These are phyloP conservation scores for Andrena praecox DNA, from an alignment of 2,888 invertebrate genomes.

Conservation along the genomic window DNA sequence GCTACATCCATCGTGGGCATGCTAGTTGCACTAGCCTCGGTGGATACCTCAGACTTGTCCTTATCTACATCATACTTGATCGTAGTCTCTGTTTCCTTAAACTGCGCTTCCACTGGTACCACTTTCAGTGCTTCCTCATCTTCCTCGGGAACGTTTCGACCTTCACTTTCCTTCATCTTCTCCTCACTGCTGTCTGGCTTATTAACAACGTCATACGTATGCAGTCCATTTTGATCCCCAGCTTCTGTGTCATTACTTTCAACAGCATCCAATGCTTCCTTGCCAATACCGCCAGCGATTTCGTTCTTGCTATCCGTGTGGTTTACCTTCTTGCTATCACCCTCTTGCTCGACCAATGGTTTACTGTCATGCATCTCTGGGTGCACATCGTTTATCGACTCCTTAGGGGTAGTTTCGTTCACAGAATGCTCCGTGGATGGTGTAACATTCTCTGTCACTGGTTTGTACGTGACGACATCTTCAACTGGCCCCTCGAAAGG, in stretches of 20 bases:
- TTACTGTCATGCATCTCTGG: neutral
- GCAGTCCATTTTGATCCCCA: constrained; percentile 16
- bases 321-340: constrained; percentile 1
- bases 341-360: neutral
- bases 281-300: neutral
- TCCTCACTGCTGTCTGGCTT: neutral
- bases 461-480: constrained; percentile 74
- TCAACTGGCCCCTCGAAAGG: constrained; percentile 84
- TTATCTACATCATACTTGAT: constrained; percentile 11
- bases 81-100: constrained; percentile 41
- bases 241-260: constrained; percentile 55
- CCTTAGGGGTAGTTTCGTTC: constrained; percentile 48
- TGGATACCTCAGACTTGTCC: constrained; percentile 31
- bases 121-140: constrained; percentile 56
- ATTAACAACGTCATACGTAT: constrained; percentile 7
- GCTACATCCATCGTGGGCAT: constrained; percentile 28
- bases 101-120: constrained; percentile 53
- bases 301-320: constrained; percentile 10
- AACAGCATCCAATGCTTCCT: constrained; percentile 9
- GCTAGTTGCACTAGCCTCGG: constrained; percentile 47
- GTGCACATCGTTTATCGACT: constrained; percentile 59
- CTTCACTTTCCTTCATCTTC: constrained; percentile 13
- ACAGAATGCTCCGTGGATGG: neutral
- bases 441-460: constrained; percentile 19
- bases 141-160: constrained; percentile 28